These are phyloP conservation scores for Alcedo atthis DNA, from an alignment of 2,797 vertebrate genomes.

Conservation along the genomic window DNA sequence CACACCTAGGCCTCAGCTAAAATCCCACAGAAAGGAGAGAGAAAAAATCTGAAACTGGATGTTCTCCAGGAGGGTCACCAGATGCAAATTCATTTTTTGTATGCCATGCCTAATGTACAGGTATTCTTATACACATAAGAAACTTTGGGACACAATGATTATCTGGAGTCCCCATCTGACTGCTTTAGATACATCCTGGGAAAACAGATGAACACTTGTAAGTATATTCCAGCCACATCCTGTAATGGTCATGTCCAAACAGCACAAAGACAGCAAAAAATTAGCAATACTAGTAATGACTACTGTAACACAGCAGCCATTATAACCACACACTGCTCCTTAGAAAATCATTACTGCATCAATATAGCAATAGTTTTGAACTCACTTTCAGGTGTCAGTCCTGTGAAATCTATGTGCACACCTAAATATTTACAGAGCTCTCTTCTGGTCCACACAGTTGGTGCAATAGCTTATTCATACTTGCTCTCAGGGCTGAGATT, in stretches of 20 bases:
- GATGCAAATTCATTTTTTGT: background rate
- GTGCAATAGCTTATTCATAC: background rate
- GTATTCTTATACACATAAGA: background rate
- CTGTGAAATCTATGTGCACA: background rate
- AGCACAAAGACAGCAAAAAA: background rate
- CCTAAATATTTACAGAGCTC: background rate
- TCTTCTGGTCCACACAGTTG: background rate
- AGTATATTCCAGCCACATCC: background rate
- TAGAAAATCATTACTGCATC: background rate
- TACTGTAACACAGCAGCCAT: background rate
- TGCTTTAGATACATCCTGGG: background rate
- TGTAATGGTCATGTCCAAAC: background rate
- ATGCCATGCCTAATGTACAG: background rate
- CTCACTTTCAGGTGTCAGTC: background rate
- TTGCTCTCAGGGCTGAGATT: background rate
- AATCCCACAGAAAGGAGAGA: background rate
- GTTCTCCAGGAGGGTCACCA: background rate
- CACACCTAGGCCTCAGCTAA: background rate
- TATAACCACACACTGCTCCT: background rate
- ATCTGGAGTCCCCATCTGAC: background rate
- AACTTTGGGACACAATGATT: background rate
- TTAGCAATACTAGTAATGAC: background rate
- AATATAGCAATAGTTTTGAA: background rate
- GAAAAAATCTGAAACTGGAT: background rate
- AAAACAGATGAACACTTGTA: background rate